These are phyloP conservation scores for Parnassius smintheus DNA, from an alignment of 2,888 invertebrate species.

Conservation along the genomic window DNA sequence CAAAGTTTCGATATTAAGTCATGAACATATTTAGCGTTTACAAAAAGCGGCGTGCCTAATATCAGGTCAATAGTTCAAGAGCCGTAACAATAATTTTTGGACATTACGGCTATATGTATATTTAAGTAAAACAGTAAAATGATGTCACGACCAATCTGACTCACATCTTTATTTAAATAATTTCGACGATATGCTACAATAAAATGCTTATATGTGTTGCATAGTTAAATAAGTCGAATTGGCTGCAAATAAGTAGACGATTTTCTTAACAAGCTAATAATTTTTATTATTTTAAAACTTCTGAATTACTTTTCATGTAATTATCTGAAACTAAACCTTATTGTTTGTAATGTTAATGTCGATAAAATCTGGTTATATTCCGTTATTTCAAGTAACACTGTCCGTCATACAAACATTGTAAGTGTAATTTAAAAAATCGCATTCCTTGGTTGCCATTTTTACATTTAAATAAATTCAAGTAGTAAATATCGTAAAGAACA, in stretches of 20 bases:
- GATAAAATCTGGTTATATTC: not conserved
- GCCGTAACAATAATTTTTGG: slow-evolving; percentile 70
- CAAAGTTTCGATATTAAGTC: slow-evolving; percentile 49
- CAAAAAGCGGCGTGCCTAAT: slow-evolving; percentile 48
- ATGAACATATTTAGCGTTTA: slow-evolving; percentile 43
- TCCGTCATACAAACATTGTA: not conserved
- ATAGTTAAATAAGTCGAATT: slow-evolving; percentile 31
- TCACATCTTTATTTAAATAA: slow-evolving; percentile 62
- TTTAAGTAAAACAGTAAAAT: slow-evolving; percentile 64
- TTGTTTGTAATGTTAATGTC: not conserved
- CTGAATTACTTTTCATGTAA: not conserved
- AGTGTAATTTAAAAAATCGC: not conserved
- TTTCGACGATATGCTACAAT: slow-evolving; percentile 47
- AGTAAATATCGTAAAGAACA: not conserved
- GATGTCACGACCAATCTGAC: slow-evolving; percentile 69
- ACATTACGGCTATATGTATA: slow-evolving; percentile 50
- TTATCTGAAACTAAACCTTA: not conserved
- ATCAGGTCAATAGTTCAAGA: slow-evolving; percentile 74
- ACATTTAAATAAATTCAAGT: not conserved
- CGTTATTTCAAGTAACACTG: not conserved
- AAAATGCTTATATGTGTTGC: slow-evolving; percentile 44
- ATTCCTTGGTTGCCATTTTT: too few relatives aligned
- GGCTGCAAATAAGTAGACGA: too few relatives aligned
- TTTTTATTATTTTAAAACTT: not conserved
- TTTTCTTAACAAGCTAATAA: too few relatives aligned